phyloP scores from a whole-genome alignment of 2,888 invertebrate genomes.

The Gymnosoma rotundatum region DNA sequence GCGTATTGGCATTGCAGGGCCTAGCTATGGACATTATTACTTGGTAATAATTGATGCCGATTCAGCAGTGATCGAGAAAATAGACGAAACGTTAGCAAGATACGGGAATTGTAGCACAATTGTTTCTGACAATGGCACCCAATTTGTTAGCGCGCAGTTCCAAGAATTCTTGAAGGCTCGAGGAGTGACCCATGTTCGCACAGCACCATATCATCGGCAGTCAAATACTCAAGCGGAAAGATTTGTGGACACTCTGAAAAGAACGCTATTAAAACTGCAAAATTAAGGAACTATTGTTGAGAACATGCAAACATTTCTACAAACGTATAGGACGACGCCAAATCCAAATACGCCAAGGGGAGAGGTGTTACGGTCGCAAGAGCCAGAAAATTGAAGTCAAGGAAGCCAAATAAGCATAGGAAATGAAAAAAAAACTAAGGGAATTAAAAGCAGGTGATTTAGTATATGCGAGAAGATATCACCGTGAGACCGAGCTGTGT shows the following conservation, averaged over 20 bases:
- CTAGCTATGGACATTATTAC: too few relatives aligned
- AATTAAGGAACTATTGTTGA: conserved; percentile 46
- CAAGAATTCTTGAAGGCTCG: conserved; percentile 21
- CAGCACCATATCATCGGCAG: conserved; percentile 43
- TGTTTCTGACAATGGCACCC: too few relatives aligned
- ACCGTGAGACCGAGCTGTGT: too few relatives aligned
- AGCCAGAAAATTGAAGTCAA: too few relatives aligned
- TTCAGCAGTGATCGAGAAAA: not conserved
- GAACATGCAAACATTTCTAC: conserved; percentile 61
- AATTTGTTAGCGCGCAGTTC: too few relatives aligned
- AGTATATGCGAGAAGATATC: too few relatives aligned
- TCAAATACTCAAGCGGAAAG: too few relatives aligned
- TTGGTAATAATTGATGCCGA: too few relatives aligned
- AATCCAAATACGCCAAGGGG: conserved; percentile 52
- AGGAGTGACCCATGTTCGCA: conserved; percentile 19
- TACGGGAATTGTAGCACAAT: too few relatives aligned
- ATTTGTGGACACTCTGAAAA: conserved; percentile 69
- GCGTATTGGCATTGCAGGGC: too few relatives aligned
- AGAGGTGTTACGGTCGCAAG: not conserved
- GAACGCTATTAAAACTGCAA: conserved; percentile 55
- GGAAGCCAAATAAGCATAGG: too few relatives aligned
- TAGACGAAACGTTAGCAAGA: too few relatives aligned
- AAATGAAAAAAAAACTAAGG: not conserved
- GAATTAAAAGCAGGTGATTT: not conserved
- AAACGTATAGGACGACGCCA: conserved; percentile 63